Base-by-base conservation (phyloP, 2,113 vertebrate species). In the Takifugu bimaculatus region DNA sequence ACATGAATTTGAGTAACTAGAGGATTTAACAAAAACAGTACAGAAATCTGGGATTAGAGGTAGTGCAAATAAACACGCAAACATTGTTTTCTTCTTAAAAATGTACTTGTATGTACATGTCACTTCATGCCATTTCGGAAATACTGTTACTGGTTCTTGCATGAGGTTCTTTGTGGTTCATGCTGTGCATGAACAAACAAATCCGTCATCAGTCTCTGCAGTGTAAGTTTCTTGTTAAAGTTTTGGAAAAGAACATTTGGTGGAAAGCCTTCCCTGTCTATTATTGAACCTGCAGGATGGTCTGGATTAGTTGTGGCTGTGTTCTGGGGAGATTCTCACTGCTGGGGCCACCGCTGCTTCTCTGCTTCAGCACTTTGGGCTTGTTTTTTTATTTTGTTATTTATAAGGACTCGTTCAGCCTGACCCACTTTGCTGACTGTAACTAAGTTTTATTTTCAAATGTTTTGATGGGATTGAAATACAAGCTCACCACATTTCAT, bases 361-460 rank as follows among this genome's bases (percentile, higher is more conserved):
- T 84, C 79, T 85, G 82, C 82, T 84, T 86, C 68, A 77, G 65
- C 81, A 72, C 77, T 80, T 60, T 61, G 67, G 77, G 83, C 77
- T 80, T 77, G 35, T 60, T 63, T 78, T 70, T 82, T 32, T 29
- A 65, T 43, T 70, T 81, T 35, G 28, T 68, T 81, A 44, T 26
- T 70, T 81, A 39, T 20, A 73, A 81, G 68, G 60, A 72, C 64
- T 71, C 60, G 63, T 78, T 28, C 51, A 75, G 63, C 53, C 60
- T 73, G 68, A 62, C 62, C 49, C 65, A 54, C 56, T 77, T 70
- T 72, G 72, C 66, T 62, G 61, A 78, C 66, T 78, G 76, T 71
- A 68, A 54, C 66, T 47, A 26, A 43, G 11, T 76, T 80, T 81
- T 80, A 26, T 75, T 81, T 81, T 81, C 74, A 56, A 65, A 81